Evolutionary conservation across 2,113 vertebrate genomes (phyloP).

Genomic region (Furnarius figulus): DNA sequence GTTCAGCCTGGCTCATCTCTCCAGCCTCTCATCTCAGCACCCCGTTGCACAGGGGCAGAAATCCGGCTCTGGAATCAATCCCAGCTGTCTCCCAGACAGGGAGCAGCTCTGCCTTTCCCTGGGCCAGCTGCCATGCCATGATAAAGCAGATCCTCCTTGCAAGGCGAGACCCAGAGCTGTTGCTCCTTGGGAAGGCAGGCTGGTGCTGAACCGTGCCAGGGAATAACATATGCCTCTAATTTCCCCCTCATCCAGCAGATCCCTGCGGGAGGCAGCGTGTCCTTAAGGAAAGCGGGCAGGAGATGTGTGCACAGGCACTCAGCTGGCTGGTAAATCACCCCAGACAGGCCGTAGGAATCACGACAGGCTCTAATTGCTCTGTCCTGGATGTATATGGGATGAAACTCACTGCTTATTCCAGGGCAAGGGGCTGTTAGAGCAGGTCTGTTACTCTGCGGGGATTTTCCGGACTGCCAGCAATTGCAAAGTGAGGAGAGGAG

Average conservation of each 20-base stretch:
- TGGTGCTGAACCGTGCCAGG: not conserved
- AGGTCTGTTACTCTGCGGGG: not conserved
- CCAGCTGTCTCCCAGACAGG: not conserved
- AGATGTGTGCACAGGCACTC: not conserved
- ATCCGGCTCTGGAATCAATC: fast-evolving
- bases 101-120: not conserved
- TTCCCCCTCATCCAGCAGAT: not conserved
- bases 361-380: not conserved
- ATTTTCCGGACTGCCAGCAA: not conserved
- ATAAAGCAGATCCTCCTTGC: not conserved
- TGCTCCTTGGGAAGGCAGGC: not conserved
- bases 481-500: not conserved
- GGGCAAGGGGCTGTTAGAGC: not conserved
- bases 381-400: not conserved
- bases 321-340: not conserved
- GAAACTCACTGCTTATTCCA: not conserved
- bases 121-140: not conserved
- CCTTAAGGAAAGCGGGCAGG: not conserved
- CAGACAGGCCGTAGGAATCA: not conserved
- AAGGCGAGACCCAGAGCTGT: not conserved
- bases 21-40: fast-evolving
- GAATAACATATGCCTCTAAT: not conserved
- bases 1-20: not conserved
- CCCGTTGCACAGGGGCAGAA: not conserved
- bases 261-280: not conserved